Evolutionary conservation across 2,888 invertebrate genomes (phyloP), one percentile per base, ranked within the genome.

Genomic region (Trypoxylon attenuatum): DNA sequence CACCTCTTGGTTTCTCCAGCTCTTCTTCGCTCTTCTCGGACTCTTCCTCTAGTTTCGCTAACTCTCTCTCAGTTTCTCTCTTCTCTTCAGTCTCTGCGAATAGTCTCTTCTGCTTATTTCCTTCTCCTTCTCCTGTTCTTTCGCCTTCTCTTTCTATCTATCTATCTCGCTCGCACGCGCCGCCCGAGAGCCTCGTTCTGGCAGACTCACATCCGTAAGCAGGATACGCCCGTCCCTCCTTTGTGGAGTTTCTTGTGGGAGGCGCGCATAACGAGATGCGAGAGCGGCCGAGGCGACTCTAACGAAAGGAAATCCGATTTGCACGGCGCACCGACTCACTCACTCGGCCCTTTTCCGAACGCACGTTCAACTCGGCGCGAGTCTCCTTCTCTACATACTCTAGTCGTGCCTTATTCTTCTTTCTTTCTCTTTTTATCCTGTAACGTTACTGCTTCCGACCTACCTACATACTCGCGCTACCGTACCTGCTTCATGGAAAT

Each of bases 291-390:
- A 56, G 64, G 56, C 22, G 46, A 77, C 72, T 74, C 79, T 82
- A 82, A 82, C 79, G 78, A 82, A 76, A 73, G 74, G 73, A 79
- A 82, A 82, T 82, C 78, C 77, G 82, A 82, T 82, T 82, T 80
- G 76, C 76, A 62, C 67, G 53, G 59, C 60, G 73, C 69, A 70
- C 69, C 61, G 66, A 71, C 66, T 65, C 52, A 56, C 61, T 71
- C 63, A 71, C 66, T n/a, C n/a, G n/a, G 63, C 67, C 33, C 59
- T 60, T 58, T 50, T 68, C 62, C 60, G 58, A 62, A 59, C 57
- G 55, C 54, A 47, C 65, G 64, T 45, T 50, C 56, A 54, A 52
- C 54, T 59, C 38, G 60, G 47, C 21, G 18, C 46, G 41, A 6
- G 38, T 50, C 25, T 25, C 8, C 33, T n/a, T 10, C 33, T 33